phyloP scores from a whole-genome alignment of 2,797 vertebrate genomes.

The Apodemus agrarius region DNA sequence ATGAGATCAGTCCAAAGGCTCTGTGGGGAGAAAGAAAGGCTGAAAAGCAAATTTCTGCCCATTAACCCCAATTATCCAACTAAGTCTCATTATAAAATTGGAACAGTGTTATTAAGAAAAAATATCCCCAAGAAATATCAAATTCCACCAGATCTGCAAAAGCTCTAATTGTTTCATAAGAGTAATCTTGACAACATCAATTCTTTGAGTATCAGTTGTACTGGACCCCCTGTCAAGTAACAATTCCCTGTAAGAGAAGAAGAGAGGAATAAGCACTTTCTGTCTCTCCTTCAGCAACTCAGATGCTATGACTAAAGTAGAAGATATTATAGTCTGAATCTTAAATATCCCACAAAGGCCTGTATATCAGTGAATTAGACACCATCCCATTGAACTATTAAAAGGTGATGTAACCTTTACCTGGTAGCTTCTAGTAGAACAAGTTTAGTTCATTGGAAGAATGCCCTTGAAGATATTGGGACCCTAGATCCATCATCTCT shows the following conservation, averaged over 20 bases:
- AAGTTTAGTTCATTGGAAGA: background rate
- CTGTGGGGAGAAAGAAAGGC: background rate
- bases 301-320: background rate
- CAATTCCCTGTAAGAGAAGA: background rate
- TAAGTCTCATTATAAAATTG: conserved; percentile 27
- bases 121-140: conserved; percentile 48
- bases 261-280: background rate
- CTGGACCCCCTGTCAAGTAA: background rate
- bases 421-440: background rate
- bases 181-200: background rate
- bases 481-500: background rate
- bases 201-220: background rate
- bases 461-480: background rate
- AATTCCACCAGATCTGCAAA: conserved; percentile 42
- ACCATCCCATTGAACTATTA: background rate
- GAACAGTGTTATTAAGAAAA: conserved; percentile 40
- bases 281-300: background rate
- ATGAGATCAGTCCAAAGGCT: conserved; percentile 11
- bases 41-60: conserved; percentile 56
- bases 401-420: background rate
- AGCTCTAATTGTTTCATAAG: conserved; percentile 15
- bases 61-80: conserved; percentile 29
- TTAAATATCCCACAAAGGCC: background rate
- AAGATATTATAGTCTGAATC: background rate
- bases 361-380: background rate